Evolutionary conservation across 2,113 vertebrate genomes (phyloP), one percentile per base, ranked within the genome.

Genomic region (Psittacus erithacus): DNA sequence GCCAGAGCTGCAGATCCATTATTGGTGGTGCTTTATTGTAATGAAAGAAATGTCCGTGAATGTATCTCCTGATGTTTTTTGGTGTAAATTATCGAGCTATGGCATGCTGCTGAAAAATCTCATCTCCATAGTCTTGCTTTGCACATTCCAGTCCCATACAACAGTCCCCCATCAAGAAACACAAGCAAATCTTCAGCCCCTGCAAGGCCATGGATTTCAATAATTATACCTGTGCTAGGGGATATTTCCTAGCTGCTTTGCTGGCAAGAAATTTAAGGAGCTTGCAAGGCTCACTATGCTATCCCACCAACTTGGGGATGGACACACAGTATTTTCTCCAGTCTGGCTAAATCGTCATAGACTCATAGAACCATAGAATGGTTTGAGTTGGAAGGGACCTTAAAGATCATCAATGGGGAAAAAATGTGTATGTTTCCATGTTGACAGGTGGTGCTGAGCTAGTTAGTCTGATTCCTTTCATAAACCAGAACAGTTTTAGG

Each of bases 41-140:
- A 23, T 2, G 49, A 49, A 60, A 86, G 31, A 85, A 60, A 76
- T 0, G 16, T 5, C 50, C 35, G 17, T 16, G 52, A 17, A 29
- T 71, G 52, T 33, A 25, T 39, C 17, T 44, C 20, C 68, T 47
- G 18, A n/a, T 31, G 8, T 27, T 27, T 10, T 55, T 63, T 38
- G 29, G 28, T 67, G 38, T 18, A 46, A 73, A 74, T 22, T 53
- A 81, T 3, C 0, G 0, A 49, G 43, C 47, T 50, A 41, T 5
- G 35, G 6, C 62, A 43, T 0, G 7, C 2, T 52, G 43, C 24
- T 73, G 24, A 83, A 47, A 77, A 77, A 50, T 17, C 63, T 67
- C 12, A 2, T n/a, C 57, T 50, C 77, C 11, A 4, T 2, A n/a
- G 50, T 27, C 1, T 1, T 14, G 31, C 18, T 65, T 60, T n/a